phyloP scores from a whole-genome alignment of 1,140 invertebrate species.

The Brachystomella parvula region DNA sequence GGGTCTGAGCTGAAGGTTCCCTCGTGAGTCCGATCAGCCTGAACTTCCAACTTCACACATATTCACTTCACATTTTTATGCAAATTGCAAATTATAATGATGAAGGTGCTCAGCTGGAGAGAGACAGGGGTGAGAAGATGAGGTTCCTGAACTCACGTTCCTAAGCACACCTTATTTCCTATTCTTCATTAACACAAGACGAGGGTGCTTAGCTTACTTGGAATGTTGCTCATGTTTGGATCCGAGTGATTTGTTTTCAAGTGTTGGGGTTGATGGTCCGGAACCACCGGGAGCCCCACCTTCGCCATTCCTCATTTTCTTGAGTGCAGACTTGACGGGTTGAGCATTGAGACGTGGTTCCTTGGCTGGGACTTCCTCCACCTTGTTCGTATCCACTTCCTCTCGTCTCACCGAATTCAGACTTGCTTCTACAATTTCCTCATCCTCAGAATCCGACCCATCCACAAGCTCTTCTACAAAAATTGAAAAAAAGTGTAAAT shows the following conservation, averaged over 20 bases:
- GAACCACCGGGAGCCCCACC: constrained; percentile 41
- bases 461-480: constrained; percentile 48
- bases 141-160: too few relatives aligned
- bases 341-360: constrained; percentile 70
- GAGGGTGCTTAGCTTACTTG: constrained; percentile 51
- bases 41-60: too few relatives aligned
- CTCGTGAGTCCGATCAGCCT: too few relatives aligned
- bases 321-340: constrained; percentile 82
- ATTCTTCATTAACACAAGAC: neutral
- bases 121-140: too few relatives aligned
- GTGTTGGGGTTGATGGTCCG: constrained; percentile 60
- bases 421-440: constrained; percentile 43
- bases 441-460: constrained; percentile 51
- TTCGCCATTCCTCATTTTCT: constrained; percentile 57
- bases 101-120: too few relatives aligned
- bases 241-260: constrained; percentile 58
- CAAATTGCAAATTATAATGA: too few relatives aligned
- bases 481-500: neutral
- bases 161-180: too few relatives aligned
- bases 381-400: constrained; percentile 58
- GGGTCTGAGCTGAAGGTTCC: too few relatives aligned
- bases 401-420: constrained; percentile 24
- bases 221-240: constrained; percentile 59
- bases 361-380: constrained; percentile 83
- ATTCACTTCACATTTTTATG: too few relatives aligned